Evolutionary conservation across 2,797 vertebrate species (phyloP).

Genomic region (Otolemur crassicaudatus): DNA sequence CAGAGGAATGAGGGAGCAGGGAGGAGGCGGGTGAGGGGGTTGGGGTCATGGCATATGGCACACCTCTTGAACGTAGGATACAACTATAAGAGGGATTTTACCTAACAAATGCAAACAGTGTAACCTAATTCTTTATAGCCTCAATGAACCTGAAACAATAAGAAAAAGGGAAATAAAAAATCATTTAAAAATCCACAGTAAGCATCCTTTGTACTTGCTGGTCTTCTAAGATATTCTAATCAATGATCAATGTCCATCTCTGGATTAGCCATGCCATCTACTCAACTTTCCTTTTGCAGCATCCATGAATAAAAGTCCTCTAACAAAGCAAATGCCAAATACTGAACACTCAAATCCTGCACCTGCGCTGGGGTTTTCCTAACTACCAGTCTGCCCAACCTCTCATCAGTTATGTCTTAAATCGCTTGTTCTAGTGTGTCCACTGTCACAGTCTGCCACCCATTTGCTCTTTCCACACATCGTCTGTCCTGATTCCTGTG

Average conservation of each 20-base stretch:
- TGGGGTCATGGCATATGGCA: too few relatives aligned
- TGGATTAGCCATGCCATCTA: neutral
- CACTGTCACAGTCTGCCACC: neutral
- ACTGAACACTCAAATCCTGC: neutral
- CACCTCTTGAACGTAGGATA: too few relatives aligned
- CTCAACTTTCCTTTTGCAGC: neutral
- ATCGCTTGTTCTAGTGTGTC: neutral
- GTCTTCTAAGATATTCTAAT: neutral
- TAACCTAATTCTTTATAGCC: too few relatives aligned
- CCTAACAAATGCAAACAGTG: too few relatives aligned
- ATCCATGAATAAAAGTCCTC: neutral
- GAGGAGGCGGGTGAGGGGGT: too few relatives aligned
- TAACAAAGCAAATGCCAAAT: neutral
- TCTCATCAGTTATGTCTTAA: neutral
- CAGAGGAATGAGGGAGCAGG: too few relatives aligned
- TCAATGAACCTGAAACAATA: too few relatives aligned
- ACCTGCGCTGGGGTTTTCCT: neutral
- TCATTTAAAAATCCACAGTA: neutral
- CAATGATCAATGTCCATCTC: neutral
- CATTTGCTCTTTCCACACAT: neutral
- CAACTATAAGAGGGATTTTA: too few relatives aligned
- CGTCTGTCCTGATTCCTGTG: neutral
- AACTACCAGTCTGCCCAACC: neutral
- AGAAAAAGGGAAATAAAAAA: too few relatives aligned
- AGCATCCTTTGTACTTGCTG: neutral